Conservation (phyloP, 2,797 vertebrate species). For the Mormyrops attenuatus region DNA sequence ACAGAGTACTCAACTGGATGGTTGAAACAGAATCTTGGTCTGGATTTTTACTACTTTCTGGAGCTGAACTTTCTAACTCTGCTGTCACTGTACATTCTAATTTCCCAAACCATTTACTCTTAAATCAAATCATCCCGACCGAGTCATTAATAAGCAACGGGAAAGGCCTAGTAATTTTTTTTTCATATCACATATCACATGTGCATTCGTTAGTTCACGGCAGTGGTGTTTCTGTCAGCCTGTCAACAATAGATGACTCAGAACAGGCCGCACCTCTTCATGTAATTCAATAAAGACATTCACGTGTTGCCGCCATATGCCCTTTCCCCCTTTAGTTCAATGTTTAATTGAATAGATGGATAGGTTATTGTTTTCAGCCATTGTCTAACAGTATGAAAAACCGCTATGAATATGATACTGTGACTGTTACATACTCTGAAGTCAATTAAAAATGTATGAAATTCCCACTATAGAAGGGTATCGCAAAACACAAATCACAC, state of each 20-base stretch:
- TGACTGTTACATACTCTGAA: neutral
- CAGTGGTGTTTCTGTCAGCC: neutral
- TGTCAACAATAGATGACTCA: conserved; percentile 16
- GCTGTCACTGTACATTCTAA: neutral
- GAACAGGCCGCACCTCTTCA: neutral
- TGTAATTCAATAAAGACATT: conserved; percentile 5
- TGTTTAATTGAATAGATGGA: conserved; percentile 16
- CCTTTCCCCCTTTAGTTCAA: neutral
- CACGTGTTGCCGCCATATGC: conserved; percentile 11
- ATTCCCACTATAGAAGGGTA: neutral
- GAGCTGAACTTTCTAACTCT: neutral
- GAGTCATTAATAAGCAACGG: neutral
- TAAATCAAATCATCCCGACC: neutral
- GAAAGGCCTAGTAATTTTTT: neutral
- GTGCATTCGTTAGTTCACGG: neutral
- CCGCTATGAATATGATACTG: neutral
- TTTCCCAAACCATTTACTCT: neutral
- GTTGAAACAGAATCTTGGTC: neutral
- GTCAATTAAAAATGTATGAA: conserved; percentile 20
- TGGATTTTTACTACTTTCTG: neutral
- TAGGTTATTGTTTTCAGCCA: neutral
- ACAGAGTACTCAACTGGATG: neutral
- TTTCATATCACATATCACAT: neutral
- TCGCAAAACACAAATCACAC: neutral
- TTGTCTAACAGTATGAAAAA: neutral